Conservation (phyloP, 2,797 vertebrate genomes). For the Adrianichthys oophorus region DNA sequence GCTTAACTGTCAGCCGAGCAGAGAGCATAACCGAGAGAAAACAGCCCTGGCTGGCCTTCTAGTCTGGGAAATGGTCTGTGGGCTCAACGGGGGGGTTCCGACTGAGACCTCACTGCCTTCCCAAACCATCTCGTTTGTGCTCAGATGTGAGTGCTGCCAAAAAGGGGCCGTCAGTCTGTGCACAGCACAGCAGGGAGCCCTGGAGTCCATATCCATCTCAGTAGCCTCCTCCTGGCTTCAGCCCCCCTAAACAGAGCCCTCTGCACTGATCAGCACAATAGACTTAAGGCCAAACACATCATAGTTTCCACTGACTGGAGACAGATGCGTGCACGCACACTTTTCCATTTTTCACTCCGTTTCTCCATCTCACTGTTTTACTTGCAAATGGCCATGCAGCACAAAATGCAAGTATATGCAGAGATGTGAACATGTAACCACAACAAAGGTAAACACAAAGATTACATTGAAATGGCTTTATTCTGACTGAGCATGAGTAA, state of each 20-base stretch:
- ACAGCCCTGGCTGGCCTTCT: slow-evolving; percentile 73
- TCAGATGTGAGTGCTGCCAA: slow-evolving; percentile 75
- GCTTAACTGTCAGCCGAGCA: slow-evolving; percentile 72
- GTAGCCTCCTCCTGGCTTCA: slow-evolving; percentile 77
- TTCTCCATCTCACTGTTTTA: slow-evolving; percentile 29
- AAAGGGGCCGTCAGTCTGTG: slow-evolving; percentile 75
- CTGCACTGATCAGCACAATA: slow-evolving; percentile 70
- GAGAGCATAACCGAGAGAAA: slow-evolving; percentile 67
- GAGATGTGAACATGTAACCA: slow-evolving; percentile 59
- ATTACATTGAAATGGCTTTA: slow-evolving; percentile 42
- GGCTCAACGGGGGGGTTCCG: slow-evolving; percentile 75
- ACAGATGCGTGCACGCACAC: slow-evolving; percentile 55
- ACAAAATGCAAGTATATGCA: slow-evolving; percentile 57
- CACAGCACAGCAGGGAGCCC: slow-evolving; percentile 70
- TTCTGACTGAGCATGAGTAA: slow-evolving; percentile 68
- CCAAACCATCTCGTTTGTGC: slow-evolving; percentile 77
- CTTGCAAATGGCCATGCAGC: slow-evolving; percentile 58
- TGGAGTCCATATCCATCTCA: slow-evolving; percentile 79
- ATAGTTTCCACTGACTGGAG: slow-evolving; percentile 80
- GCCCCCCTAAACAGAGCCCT: slow-evolving; percentile 75
- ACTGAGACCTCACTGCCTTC: slow-evolving; percentile 76
- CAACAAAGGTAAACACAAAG: slow-evolving; percentile 59
- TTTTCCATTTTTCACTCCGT: slow-evolving; percentile 19
- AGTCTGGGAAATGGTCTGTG: slow-evolving; percentile 79
- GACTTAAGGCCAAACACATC: slow-evolving; percentile 77